A percentile compares a stretch with the other conserved stretches of the same genome.
Evolutionary conservation across 2,113 vertebrate species (phyloP).

Genomic region (Ochotona curzoniae): DNA sequence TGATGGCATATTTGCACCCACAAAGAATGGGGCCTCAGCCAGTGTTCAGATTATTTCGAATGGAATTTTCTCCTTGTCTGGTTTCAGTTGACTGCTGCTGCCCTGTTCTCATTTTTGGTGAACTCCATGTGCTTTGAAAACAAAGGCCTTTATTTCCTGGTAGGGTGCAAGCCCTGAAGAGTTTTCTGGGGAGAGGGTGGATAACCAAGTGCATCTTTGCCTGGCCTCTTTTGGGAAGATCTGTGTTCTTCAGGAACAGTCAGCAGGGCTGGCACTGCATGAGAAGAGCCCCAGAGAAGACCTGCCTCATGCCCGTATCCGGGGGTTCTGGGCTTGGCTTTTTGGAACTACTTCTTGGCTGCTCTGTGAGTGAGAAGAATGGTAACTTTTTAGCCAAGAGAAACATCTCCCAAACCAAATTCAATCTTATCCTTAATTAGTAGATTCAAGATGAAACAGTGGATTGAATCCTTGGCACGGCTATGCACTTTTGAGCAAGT

Average conservation of each 20-base stretch:
- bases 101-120: neutral
- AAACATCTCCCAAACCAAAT: neutral
- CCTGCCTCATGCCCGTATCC: neutral
- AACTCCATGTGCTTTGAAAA: neutral
- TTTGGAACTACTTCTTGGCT: neutral
- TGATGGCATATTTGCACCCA: neutral
- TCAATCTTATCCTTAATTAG: neutral
- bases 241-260: neutral
- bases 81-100: neutral
- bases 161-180: neutral
- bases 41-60: neutral
- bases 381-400: neutral
- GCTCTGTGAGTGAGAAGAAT: neutral
- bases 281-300: accelerated
- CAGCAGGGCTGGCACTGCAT: neutral
- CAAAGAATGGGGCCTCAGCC: neutral
- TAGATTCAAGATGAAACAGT: neutral
- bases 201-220: neutral
- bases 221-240: neutral
- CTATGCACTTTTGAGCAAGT: neutral
- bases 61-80: neutral
- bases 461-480: neutral
- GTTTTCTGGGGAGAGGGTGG: neutral
- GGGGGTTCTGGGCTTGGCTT: neutral
- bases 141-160: neutral